Conservation (phyloP, 2,888 invertebrate genomes). For the Glaucopsyche alexis region DNA sequence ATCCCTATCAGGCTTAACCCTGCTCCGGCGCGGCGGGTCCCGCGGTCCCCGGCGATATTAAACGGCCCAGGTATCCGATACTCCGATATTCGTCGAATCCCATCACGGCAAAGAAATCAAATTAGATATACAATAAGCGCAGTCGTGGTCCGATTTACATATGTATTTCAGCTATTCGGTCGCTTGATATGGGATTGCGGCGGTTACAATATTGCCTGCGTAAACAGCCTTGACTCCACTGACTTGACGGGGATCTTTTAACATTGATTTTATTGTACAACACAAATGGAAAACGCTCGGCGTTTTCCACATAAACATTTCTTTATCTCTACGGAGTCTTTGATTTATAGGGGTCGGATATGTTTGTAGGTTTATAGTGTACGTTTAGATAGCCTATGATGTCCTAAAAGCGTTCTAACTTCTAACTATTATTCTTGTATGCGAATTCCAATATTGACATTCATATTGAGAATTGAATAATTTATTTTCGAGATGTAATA, state of each 20-base stretch:
- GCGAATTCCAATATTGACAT: not conserved
- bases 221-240: constrained; percentile 50
- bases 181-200: constrained; percentile 76
- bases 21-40: constrained; percentile 56
- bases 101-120: constrained; percentile 77
- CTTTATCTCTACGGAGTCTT: constrained; percentile 16
- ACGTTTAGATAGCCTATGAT: constrained; percentile 15
- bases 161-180: constrained; percentile 75
- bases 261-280: constrained; percentile 30
- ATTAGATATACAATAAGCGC: constrained; percentile 79
- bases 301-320: constrained; percentile 3
- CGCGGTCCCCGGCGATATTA: constrained; percentile 61
- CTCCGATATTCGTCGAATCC: constrained; percentile 68
- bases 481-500: no score
- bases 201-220: constrained; percentile 70
- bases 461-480: no score
- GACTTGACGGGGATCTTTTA: constrained; percentile 48
- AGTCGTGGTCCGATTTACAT: constrained; percentile 74
- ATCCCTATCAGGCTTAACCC: constrained; percentile 74
- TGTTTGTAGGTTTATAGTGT: constrained; percentile 14
- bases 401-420: constrained; percentile 5
- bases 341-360: constrained; percentile 19
- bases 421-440: not conserved
- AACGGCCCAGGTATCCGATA: constrained; percentile 62
- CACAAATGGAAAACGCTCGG: constrained; percentile 14